Evolutionary conservation across 2,113 vertebrate species (phyloP).

Genomic region (Otocyon megalotis): DNA sequence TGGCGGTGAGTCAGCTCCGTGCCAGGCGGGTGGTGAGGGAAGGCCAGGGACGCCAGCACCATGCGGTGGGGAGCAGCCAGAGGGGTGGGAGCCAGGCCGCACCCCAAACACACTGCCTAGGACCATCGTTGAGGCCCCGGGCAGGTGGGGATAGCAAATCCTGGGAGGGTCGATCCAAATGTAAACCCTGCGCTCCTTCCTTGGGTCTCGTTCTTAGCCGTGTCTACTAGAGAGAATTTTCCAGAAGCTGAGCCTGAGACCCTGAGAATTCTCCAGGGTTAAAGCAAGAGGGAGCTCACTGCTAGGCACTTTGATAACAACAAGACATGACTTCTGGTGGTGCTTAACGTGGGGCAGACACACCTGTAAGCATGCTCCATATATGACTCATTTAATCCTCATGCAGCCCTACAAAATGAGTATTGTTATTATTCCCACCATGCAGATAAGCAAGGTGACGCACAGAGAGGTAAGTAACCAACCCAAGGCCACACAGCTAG

Average conservation of each 20-base stretch:
- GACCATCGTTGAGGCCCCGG: not conserved
- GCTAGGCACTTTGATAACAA: not conserved
- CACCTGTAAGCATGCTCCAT: not conserved
- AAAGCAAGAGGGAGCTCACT: not conserved
- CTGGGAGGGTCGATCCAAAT: not conserved
- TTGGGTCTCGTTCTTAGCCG: not conserved
- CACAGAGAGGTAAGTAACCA: not conserved
- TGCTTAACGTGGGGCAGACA: not conserved
- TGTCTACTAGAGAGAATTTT: not conserved
- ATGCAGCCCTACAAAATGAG: not conserved
- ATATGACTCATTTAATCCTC: not conserved
- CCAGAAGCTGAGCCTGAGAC: not conserved
- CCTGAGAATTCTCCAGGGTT: not conserved
- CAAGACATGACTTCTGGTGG: not conserved
- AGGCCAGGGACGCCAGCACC: not conserved
- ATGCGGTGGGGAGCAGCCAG: not conserved
- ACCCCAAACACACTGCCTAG: rapidly evolving
- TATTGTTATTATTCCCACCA: not conserved
- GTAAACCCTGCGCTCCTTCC: not conserved
- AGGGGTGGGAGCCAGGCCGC: not conserved
- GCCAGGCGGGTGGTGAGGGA: not conserved
- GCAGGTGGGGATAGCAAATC: not conserved
- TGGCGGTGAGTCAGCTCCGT: conserved; percentile 79
- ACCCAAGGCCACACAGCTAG: not conserved
- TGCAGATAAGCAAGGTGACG: not conserved